These are phyloP conservation scores for Suncus etruscus DNA, from an alignment of 2,113 vertebrate genomes.

Conservation along the genomic window DNA sequence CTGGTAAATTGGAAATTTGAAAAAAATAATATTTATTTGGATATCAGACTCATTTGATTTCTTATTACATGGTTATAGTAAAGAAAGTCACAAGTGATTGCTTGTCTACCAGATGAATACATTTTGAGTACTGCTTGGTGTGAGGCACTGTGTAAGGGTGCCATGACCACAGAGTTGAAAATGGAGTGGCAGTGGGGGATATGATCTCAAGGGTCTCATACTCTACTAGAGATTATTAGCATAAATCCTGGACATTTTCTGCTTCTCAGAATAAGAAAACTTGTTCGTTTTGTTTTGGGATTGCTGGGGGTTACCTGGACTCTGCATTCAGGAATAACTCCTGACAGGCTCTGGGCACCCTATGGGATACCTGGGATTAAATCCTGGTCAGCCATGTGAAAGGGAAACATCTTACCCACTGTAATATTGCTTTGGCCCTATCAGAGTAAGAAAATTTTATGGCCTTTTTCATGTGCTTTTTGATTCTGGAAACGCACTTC, in stretches of 20 bases:
- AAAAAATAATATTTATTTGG: conserved; percentile 28
- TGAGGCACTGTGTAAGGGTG: not conserved
- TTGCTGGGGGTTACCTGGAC: no score
- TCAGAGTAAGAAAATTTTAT: conserved; percentile 2
- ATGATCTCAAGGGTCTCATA: not conserved
- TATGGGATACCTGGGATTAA: no score
- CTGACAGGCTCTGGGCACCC: no score
- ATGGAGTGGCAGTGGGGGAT: not conserved
- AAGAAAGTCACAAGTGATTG: not conserved
- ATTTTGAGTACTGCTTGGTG: conserved; percentile 14
- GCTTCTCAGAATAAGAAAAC: not conserved
- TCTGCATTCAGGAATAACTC: no score
- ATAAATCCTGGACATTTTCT: conserved; percentile 18
- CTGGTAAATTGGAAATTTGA: not conserved
- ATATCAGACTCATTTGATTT: conserved; percentile 2
- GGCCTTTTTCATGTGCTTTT: not conserved
- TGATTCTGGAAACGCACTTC: conserved; percentile 15
- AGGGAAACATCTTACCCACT: no score
- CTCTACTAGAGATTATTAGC: not conserved
- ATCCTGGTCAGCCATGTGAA: no score
- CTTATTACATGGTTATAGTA: not conserved
- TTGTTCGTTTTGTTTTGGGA: no score
- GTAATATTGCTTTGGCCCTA: no score
- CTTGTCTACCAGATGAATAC: conserved; percentile 1
- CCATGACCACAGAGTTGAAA: not conserved